Conservation (phyloP, 2,888 invertebrate species). For the Euclidia mi region DNA sequence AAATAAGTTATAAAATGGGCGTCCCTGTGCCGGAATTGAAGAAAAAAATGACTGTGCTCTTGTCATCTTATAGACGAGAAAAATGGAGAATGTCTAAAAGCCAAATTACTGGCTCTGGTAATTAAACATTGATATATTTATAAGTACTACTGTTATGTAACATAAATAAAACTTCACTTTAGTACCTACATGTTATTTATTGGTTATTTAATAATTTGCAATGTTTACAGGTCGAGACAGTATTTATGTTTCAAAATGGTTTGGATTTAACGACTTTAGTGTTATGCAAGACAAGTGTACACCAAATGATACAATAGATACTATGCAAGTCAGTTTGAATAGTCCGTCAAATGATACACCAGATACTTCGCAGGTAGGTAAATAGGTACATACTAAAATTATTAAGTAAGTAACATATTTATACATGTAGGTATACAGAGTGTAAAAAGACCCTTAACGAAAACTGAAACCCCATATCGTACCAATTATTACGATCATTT, state of each 20-base stretch:
- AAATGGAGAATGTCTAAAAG: constrained; percentile 29
- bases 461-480: too few species aligned
- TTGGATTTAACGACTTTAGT: constrained; percentile 30
- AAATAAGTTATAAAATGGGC: constrained; percentile 29
- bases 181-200: constrained; percentile 24
- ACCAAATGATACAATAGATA: neutral
- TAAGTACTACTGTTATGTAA: constrained; percentile 3
- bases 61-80: constrained; percentile 31
- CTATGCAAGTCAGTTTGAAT: constrained; percentile 23
- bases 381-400: too few species aligned
- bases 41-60: constrained; percentile 29
- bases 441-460: too few species aligned
- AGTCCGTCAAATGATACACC: constrained; percentile 19
- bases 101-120: constrained; percentile 27
- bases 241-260: constrained; percentile 37
- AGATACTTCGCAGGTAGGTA: constrained; percentile 13
- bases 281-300: constrained; percentile 15
- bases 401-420: too few species aligned
- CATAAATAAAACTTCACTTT: constrained; percentile 23
- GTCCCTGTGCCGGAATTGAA: constrained; percentile 28
- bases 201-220: too few species aligned
- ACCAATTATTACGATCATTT: too few species aligned
- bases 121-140: neutral
- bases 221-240: constrained; percentile 31
- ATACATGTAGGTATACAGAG: too few species aligned